phyloP scores from a whole-genome alignment of 2,113 vertebrate species.

The Peucedramus taeniatus region DNA sequence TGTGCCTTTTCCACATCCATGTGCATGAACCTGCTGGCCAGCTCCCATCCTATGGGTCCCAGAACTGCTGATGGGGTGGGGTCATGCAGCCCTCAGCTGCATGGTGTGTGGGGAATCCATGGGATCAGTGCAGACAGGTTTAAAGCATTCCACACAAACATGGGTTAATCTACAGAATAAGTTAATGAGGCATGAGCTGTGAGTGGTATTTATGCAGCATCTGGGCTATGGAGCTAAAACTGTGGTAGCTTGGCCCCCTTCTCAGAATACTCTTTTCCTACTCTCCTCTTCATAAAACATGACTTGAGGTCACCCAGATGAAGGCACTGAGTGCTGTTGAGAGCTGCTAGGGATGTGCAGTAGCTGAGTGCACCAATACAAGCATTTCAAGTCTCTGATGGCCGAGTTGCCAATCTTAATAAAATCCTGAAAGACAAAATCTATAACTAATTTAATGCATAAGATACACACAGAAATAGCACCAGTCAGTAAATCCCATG shows the following conservation, averaged over 20 bases:
- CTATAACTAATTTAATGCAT: neutral
- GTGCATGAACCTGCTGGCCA: neutral
- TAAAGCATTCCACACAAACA: neutral
- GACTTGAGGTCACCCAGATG: neutral
- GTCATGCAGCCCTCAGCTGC: neutral
- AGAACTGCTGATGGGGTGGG: neutral
- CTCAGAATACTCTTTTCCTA: neutral
- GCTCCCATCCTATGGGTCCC: neutral
- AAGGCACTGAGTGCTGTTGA: neutral
- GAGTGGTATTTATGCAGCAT: neutral
- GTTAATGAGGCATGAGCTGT: neutral
- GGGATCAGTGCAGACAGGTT: neutral
- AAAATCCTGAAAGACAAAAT: neutral
- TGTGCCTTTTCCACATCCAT: neutral
- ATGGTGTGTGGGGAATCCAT: accelerated
- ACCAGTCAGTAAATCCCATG: neutral
- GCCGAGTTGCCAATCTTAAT: neutral
- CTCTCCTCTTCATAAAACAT: neutral
- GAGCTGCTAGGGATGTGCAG: neutral
- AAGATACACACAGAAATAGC: neutral
- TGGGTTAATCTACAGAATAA: neutral
- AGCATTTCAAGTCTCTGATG: neutral
- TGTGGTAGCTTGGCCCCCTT: neutral
- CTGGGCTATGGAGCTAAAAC: neutral
- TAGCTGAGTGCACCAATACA: neutral